Evolutionary conservation across 2,797 vertebrate genomes (phyloP).

Genomic region (Argyrosomus regius): DNA sequence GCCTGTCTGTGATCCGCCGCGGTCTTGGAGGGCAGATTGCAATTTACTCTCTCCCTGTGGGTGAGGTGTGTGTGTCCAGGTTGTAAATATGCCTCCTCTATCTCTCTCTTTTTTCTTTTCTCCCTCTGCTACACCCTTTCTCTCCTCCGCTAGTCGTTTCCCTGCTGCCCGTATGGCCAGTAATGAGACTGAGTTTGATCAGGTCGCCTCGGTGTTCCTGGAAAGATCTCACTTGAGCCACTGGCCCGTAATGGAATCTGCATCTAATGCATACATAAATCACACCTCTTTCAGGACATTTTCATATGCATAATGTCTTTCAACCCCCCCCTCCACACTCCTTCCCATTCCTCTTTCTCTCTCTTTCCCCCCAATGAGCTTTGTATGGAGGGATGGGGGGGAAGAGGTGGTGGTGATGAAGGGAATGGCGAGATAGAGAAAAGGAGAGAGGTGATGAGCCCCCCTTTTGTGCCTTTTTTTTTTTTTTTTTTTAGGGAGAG

Average conservation of each 20-base stretch:
- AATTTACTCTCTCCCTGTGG: constrained; percentile 92
- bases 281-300: constrained; percentile 99
- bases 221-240: constrained; percentile 98
- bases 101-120: constrained; percentile 78
- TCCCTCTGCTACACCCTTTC: constrained; percentile 58
- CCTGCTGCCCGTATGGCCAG: constrained; percentile 93
- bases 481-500: constrained; percentile 79
- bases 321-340: constrained; percentile 36
- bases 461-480: constrained; percentile 68
- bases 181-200: constrained; percentile 99
- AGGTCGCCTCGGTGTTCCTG: constrained; percentile 96
- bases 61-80: constrained; percentile 93
- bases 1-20: constrained; percentile 69
- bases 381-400: constrained; percentile 61
- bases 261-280: constrained; percentile 99
- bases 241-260: constrained; percentile 99
- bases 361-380: constrained; percentile 91
- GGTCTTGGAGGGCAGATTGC: constrained; percentile 87
- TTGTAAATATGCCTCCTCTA: constrained; percentile 93
- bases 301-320: constrained; percentile 99
- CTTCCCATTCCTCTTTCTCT: constrained; percentile 87
- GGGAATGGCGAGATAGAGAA: constrained; percentile 57
- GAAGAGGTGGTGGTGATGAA: constrained; percentile 34
- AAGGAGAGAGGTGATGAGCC: constrained; percentile 72
- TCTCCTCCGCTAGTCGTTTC: constrained; percentile 63